Evolutionary conservation across 2,888 invertebrate species (phyloP).

Genomic region (Tanytarsus gracilentus): DNA sequence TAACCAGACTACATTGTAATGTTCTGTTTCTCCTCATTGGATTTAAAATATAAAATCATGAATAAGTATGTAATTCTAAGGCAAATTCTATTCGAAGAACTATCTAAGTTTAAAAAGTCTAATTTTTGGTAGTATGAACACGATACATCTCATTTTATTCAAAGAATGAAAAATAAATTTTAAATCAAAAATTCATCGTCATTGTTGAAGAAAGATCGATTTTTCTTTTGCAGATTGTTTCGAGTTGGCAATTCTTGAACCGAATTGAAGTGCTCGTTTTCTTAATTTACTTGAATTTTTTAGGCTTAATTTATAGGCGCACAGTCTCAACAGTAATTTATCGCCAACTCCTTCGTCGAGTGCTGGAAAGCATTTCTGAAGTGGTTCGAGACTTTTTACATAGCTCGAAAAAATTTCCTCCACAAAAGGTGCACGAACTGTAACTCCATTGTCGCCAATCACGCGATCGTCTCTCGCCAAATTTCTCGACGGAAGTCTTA

Average conservation of each 20-base stretch:
- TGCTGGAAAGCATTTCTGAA: constrained; percentile 46
- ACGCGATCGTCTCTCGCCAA: constrained; percentile 91
- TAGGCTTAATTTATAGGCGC: constrained; percentile 60
- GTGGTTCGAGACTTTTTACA: constrained; percentile 54
- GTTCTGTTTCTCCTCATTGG: too few species aligned
- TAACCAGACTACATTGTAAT: too few species aligned
- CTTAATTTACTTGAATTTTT: constrained; percentile 57
- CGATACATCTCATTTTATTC: too few species aligned
- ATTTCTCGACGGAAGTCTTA: constrained; percentile 79
- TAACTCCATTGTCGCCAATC: constrained; percentile 79
- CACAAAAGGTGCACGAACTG: constrained; percentile 70
- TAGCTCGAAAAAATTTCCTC: constrained; percentile 62
- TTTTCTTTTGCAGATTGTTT: constrained; percentile 78
- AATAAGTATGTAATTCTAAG: neutral
- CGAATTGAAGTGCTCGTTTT: constrained; percentile 95
- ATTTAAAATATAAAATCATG: neutral
- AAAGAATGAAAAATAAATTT: constrained; percentile 1
- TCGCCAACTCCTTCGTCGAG: constrained; percentile 77
- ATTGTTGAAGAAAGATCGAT: constrained; percentile 43
- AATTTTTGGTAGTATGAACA: too few species aligned
- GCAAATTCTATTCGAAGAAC: neutral
- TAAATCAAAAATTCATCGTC: neutral
- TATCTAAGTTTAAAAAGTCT: too few species aligned
- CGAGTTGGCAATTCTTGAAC: constrained; percentile 84
- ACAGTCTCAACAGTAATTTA: constrained; percentile 73